Base-by-base conservation (phyloP, 2,113 vertebrate species). In the Anarrhichthys ocellatus region DNA sequence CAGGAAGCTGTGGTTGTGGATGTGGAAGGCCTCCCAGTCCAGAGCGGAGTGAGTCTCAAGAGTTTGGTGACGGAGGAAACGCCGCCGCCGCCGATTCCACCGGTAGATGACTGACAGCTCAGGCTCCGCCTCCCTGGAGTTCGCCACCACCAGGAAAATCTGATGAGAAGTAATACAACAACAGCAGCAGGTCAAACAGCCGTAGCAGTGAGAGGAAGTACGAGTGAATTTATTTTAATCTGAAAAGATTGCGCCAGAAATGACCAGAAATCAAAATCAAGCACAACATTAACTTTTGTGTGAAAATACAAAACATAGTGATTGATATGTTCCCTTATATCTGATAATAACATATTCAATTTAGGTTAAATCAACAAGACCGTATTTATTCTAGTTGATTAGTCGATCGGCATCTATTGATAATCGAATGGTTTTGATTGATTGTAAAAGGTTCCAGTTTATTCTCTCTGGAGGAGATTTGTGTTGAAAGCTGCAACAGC, bases 11-110 rank as follows among this genome's bases (percentile, higher is more conserved):
- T 97, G 95, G 63, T 96, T 96, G 5, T 96, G 92, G 62, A 99
- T 96, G 77, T 84, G 87, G 50, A 99, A 99, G 13, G 97, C 96
- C 91, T 99, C 98, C 98, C 97, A 99, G 93, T 99, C 98, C 24
- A 96, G 94, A 38, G 98, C 98, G 0, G 96, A 93, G 91, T 97
- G 95, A 0, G 98, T 99, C 87, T 86, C 58, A 50, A 99, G 93
- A 32, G 93, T 93, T 93, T 99, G 98, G 90, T 98, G 96, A 0
- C 63, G 82, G 1, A 96, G 0, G 75, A 99, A 99, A 50, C 93
- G 95, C 36, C 86, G 92, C 61, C 94, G 95, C 36, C 93, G 92
- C 38, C 4, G 83, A 24, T 81, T 89, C 93, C 94, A 94, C 13
- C 66, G 81, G 24, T 94, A 95, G 80, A 95, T 91, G 82, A 94